Evolutionary conservation across 2,888 invertebrate genomes (phyloP).

Genomic region (Euzetes globulus): DNA sequence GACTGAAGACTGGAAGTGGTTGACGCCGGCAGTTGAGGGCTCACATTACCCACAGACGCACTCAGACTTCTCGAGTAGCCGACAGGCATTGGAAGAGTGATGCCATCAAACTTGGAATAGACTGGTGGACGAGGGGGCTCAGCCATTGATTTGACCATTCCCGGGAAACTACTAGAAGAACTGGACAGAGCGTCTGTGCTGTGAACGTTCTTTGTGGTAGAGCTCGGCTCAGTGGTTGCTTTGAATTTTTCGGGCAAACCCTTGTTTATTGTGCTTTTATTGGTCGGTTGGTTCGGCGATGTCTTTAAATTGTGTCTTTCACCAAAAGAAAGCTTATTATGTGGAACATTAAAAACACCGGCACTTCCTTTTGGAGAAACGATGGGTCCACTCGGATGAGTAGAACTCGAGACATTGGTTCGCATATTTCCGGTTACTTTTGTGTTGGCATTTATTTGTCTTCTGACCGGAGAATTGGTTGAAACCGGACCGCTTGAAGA

Average conservation of each 20-base stretch:
- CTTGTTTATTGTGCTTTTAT: neutral
- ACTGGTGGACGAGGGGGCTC: neutral
- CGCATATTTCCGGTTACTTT: neutral
- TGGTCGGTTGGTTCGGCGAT: neutral
- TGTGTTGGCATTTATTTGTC: conserved; percentile 8
- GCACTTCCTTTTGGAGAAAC: neutral
- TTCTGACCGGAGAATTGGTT: neutral
- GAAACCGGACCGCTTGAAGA: neutral
- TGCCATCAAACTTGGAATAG: conserved; percentile 13
- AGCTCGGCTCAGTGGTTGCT: neutral
- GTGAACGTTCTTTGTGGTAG: conserved; percentile 8
- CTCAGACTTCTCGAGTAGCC: neutral
- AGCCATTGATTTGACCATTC: neutral
- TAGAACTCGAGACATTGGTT: conserved; percentile 12
- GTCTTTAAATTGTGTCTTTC: neutral
- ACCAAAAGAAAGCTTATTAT: neutral
- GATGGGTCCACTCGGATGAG: neutral
- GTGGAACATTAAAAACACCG: neutral
- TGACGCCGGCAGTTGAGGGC: conserved; percentile 9
- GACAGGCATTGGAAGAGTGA: neutral
- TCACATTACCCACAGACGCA: neutral
- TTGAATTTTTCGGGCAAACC: neutral
- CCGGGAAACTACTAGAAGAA: neutral
- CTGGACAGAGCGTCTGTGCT: too few relatives aligned
- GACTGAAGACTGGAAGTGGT: neutral